Base-by-base conservation (phyloP, 2,888 invertebrate species). In the Eupeodes latifasciatus region DNA sequence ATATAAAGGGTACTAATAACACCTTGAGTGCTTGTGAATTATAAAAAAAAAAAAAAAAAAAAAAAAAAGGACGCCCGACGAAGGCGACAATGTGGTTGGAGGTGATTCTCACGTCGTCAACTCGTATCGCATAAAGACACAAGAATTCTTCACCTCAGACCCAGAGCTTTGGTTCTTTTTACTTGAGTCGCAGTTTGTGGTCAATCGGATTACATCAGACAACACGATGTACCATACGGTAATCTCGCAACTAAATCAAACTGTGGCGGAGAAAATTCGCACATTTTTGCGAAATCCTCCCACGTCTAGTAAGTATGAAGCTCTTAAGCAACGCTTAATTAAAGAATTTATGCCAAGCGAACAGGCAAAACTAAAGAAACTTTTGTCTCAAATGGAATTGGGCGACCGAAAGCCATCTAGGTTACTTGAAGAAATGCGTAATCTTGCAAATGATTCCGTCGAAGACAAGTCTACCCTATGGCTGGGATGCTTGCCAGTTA, bases 211-310 rank as follows among this genome's bases (percentile, higher is more conserved):
- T 11, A 62, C 16, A 1, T 62, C 62, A 0, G 62, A 62, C n/a
- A 62, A n/a, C 4, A 40, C 40, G 10, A 62, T 40, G 62, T 62
- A 40, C 40, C 10, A 62, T 4, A 62, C 62, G 1, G 44, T 62
- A n/a, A 14, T 57, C 12, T 40, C 71, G 4, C 71, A 72, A 27
- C 7, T 72, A 9, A 61, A 27, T 34, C 74, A 74, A 27, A 36
- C 61, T 19, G 19, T 19, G 19, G 19, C 19, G 19, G 19, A 75
- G 19, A 75, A 75, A 19, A 27, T 75, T 12, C 62, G 53, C 19
- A 53, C 62, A 62, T 75, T 62, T 53, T 64, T 75, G 62, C 62
- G 62, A 3, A 51, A 53, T 19, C 75, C 62, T 51, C 53, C 75
- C n/a, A 19, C 75, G 5, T 12, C 40, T 7, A 6, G 40, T 6